These are phyloP conservation scores for Neostethus bicornis DNA, from an alignment of 2,797 vertebrate species.

Conservation along the genomic window DNA sequence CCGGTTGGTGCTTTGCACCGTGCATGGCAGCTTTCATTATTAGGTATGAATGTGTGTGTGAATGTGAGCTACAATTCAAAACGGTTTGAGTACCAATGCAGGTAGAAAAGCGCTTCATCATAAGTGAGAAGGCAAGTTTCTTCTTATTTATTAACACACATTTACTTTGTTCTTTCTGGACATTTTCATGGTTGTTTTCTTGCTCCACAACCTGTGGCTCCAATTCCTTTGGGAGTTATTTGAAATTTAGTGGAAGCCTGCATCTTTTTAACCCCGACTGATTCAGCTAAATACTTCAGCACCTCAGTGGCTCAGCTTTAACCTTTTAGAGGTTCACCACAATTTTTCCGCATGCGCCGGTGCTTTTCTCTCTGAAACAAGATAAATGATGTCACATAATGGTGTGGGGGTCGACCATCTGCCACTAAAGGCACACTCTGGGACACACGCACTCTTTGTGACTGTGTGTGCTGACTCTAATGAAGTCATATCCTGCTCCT, in stretches of 20 bases:
- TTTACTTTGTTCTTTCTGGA: slow-evolving; percentile 1
- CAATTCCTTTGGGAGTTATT: background rate
- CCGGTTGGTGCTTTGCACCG: too few species aligned
- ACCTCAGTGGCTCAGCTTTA: slow-evolving; percentile 21
- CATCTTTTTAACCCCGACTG: background rate
- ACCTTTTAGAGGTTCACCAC: slow-evolving; percentile 25
- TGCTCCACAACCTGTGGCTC: slow-evolving; percentile 1
- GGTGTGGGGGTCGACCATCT: slow-evolving; percentile 43
- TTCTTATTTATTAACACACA: background rate
- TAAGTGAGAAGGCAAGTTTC: slow-evolving; percentile 1
- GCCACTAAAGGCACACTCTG: slow-evolving; percentile 22
- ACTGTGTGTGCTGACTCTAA: slow-evolving; percentile 8
- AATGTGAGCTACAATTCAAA: background rate
- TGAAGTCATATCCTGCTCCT: slow-evolving; percentile 43
- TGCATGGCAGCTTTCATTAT: too few species aligned
- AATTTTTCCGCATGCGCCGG: slow-evolving; percentile 17
- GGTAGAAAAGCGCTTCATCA: background rate
- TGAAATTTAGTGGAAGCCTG: slow-evolving; percentile 10
- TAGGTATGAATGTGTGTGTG: too few species aligned
- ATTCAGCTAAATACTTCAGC: slow-evolving; percentile 34
- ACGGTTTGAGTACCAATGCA: background rate
- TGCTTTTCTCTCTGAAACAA: slow-evolving; percentile 17
- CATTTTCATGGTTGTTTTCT: background rate
- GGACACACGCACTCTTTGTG: slow-evolving; percentile 10
- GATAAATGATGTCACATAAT: slow-evolving; percentile 40